Percentiles rank a stretch among this genome's conserved stretches.
Conservation (phyloP, 1,140 invertebrate species). For the Leptinotarsa undecemlineata region DNA sequence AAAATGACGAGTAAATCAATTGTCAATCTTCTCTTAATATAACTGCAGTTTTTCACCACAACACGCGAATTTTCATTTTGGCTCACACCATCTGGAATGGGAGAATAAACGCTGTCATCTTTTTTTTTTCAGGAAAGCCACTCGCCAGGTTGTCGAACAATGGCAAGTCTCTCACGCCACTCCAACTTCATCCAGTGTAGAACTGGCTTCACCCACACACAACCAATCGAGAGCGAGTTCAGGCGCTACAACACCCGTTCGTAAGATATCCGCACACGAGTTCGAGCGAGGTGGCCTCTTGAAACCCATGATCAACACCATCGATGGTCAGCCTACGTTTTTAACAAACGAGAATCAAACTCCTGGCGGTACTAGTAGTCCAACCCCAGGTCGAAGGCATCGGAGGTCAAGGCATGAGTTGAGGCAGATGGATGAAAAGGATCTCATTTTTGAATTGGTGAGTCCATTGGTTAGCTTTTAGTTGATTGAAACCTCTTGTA, state of each 20-base stretch:
- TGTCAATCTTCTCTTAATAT: too few relatives aligned
- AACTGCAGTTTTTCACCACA: too few relatives aligned
- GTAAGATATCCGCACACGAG: constrained; percentile 94
- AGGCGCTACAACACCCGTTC: constrained; percentile 86
- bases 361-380: constrained; percentile 52
- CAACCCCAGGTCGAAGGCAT: constrained; percentile 64
- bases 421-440: constrained; percentile 86
- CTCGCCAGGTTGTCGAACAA: constrained; percentile 85
- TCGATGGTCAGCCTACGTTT: constrained; percentile 90
- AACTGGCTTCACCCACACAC: constrained; percentile 67
- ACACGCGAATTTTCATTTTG: too few relatives aligned
- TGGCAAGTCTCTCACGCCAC: constrained; percentile 89
- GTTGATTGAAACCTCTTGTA: too few relatives aligned
- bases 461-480: constrained; percentile 41
- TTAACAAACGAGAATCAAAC: constrained; percentile 61
- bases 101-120: background rate
- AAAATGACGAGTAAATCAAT: too few relatives aligned
- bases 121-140: constrained; percentile 76
- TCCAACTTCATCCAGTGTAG: constrained; percentile 61
- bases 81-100: too few relatives aligned
- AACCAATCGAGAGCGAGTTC: constrained; percentile 67
- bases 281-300: constrained; percentile 89
- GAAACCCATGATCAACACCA: constrained; percentile 86
- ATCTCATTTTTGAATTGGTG: constrained; percentile 94
- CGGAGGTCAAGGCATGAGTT: constrained; percentile 80